Evolutionary conservation across 2,888 invertebrate genomes (phyloP), one percentile per base, ranked within the genome.

Genomic region (Torymus aiolomorphi): DNA sequence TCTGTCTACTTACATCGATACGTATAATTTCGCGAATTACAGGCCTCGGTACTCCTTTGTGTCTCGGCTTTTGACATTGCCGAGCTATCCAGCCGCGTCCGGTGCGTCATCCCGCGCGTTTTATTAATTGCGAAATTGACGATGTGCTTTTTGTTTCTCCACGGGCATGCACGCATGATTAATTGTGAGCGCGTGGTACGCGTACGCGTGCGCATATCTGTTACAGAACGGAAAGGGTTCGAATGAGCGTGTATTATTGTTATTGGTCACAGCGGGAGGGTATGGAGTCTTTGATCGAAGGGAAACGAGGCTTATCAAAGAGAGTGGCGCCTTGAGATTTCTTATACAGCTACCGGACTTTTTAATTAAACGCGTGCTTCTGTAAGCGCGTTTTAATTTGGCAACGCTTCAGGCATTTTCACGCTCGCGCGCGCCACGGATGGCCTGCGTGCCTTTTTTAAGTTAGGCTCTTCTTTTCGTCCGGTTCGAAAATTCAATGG

Each of bases 11-110:
- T 69, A 69, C 63, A 57, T 52, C 74, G 78, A 69, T 78, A 78
- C 73, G 69, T 78, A 62, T 63, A 78, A 78, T 78, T 73, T 73
- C 31, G 20, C 56, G 69, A 78, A 78, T 78, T 69, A 73, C 16
- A 78, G 62, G 51, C 54, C 18, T 14, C 62, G 2, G 67, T 20
- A 18, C 14, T 52, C 54, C 42, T 56, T 56, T 65, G 31, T 74
- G 54, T 65, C 65, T 52, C 49, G n/a, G 5, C 54, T 69, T 69
- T 61, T 52, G 18, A 18, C 57, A 16, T 20, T 24, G 18, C 57
- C 18, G 56, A 62, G 42, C 8, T 42, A 8, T 42, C 42, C 8
- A 42, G 42, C 42, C 31, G 5, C 1, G 42, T 42, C 8, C 42
- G 8, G 8, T 8, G 31, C 31, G 31, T 31, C 31, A 2, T 18